Base-by-base conservation (phyloP, 2,888 invertebrate species). In the Eupithecia pulchellata region DNA sequence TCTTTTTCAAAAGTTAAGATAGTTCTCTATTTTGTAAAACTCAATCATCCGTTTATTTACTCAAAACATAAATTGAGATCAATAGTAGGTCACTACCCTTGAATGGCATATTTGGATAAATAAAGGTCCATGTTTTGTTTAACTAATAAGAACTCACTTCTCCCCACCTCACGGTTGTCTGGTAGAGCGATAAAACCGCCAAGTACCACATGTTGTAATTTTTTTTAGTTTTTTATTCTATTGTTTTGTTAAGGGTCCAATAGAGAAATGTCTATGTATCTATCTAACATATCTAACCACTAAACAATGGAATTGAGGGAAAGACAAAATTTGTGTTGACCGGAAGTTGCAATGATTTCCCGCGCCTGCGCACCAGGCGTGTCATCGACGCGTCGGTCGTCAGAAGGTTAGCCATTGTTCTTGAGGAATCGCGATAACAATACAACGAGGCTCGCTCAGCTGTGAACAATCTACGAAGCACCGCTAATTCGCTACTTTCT, bases 351-450 rank as follows among this genome's bases (percentile, higher is more conserved):
- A 20, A n/a, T 13, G 34, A 32, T 14, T 66, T 66, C 69, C 66
- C 52, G 72, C 68, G 72, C 39, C 8, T 36, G 72, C 66, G 72
- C 66, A 72, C 36, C 55, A 60, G 39, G 64, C 72, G 69, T 73
- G 66, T 69, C 69, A 64, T 64, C 69, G 68, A 30, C 62, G 34
- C 27, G n/a, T n/a, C n/a, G n/a, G 34, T 13, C 64, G 58, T 27
- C 20, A n/a, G 63, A 69, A 73, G 72, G 69, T 64, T 64, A 73
- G 64, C 60, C 61, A 64, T 73, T 73, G 66, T 73, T 69, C 66
- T 60, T 63, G 63, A 34, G 2, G 34, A 64, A 52, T 64, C 69
- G 64, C 72, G 57, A 36, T 68, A 34, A 55, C 55, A n/a, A 68
- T 39, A 20, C 47, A 42, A 20, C 27, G 36, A 32, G 64, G 58